A percentile compares a stretch with the other conserved stretches of the same genome.
These are phyloP conservation scores for Euphydryas editha DNA, from an alignment of 2,888 invertebrate species.

Conservation along the genomic window DNA sequence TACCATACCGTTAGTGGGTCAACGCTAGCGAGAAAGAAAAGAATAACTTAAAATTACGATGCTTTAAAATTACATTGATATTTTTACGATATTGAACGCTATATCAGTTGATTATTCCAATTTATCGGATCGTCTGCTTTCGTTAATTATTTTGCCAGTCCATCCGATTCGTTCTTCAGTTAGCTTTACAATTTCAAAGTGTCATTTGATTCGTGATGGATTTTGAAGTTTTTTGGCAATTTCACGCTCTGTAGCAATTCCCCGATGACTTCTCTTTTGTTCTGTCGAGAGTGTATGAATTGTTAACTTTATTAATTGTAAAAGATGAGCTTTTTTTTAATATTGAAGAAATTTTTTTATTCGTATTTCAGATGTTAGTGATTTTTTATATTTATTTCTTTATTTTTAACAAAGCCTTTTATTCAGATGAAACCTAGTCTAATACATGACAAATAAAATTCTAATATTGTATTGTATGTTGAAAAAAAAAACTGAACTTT, in stretches of 20 bases:
- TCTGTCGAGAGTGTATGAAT: constrained; percentile 46
- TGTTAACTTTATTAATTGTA: constrained; percentile 6
- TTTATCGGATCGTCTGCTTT: constrained; percentile 68
- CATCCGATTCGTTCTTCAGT: constrained; percentile 76
- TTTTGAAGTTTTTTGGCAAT: constrained; percentile 77
- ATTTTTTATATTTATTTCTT: too few species aligned
- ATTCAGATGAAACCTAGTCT: too few species aligned
- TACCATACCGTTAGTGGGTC: constrained; percentile 48
- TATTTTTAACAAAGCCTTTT: too few species aligned
- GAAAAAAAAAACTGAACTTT: too few species aligned
- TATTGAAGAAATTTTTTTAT: not conserved
- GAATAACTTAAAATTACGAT: constrained; percentile 49
- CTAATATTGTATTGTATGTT: too few species aligned
- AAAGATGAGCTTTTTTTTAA: not conserved
- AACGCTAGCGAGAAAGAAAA: constrained; percentile 45
- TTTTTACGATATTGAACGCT: constrained; percentile 59
- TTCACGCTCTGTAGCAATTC: constrained; percentile 72
- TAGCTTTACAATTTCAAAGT: constrained; percentile 80
- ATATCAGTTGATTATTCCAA: constrained; percentile 72
- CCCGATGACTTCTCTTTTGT: constrained; percentile 66
- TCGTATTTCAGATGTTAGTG: not conserved
- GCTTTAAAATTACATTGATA: constrained; percentile 63
- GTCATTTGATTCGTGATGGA: constrained; percentile 82
- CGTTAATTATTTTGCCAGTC: constrained; percentile 77
- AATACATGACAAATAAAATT: too few species aligned